Base-by-base conservation (phyloP, 2,888 invertebrate species). In the Thymelicus acteon region DNA sequence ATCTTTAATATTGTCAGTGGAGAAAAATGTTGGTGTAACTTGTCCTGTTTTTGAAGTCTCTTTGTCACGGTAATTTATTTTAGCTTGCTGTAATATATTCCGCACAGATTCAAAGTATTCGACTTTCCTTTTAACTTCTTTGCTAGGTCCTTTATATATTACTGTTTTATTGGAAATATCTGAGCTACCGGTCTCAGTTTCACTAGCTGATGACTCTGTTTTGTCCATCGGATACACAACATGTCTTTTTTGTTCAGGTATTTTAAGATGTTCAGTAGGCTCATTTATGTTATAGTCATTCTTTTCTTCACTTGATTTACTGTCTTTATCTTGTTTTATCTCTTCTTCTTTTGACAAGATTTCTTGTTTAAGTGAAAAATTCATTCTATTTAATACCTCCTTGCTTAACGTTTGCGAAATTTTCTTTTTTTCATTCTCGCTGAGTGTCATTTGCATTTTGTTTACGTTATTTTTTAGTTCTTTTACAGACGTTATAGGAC, bases 51-150 rank as follows among this genome's bases (percentile, higher is more conserved):
- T 87, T 0, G 92, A 91, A 77, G 89, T 93, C 77, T 95, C 95
- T 71, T 94, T 90, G 0, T 95, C 94, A 72, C 94, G 95, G 75
- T 95, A 94, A 71, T 94, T 85, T 6, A 88, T 92, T 75, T 89
- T 91, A 49, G 86, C 85, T 63, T 90, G 85, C n/a, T 94, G 94
- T 47, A 91, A 87, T 6, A 93, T 86, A 65, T 91, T 94, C 76
- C 95, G 95, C 0, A 95, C 95, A 3, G 95, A 96, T 86, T 97
- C 97, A 82, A 97, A 97, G 87, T 96, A 97, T 84, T 97, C 96
- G 0, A 97, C 96, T 86, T 96, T 97, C 78, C 95, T 95, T 71
- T 95, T 95, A 0, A 97, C 95, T 76, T 95, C 95, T 72, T 96
- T 95, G 73, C 94, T 95, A 2, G 94, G 92, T 8, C 91, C 94